Evolutionary conservation across 2,113 vertebrate genomes (phyloP), one percentile per base, ranked within the genome.

Genomic region (Ctenodactylus gundi): DNA sequence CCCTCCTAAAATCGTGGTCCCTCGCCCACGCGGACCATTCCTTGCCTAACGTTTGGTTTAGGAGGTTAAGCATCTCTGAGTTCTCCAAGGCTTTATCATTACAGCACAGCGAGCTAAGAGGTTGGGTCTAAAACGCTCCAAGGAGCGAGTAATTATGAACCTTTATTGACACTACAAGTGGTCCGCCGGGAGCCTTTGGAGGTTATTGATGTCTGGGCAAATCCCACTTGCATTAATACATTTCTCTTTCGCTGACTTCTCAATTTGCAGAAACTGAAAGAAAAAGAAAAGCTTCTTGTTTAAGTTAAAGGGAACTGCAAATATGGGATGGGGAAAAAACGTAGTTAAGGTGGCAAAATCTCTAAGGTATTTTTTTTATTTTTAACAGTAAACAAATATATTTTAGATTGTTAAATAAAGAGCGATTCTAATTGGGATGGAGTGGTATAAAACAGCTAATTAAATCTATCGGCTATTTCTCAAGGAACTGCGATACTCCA

Each of bases 161-260:
- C 17, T 95, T 96, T 96, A 97, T 92, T 92, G 95, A 97, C 91
- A 88, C 76, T 93, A 41, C 90, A 97, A 96, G 91, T 85, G 93
- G 91, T 81, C 94, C 36, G 0, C 46, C 0, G 90, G 92, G 96
- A 97, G 91, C 57, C 77, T 95, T 96, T 96, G 20, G 2, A 87
- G 67, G 94, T 94, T 94, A 97, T 96, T 96, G 96, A 97, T 83
- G 76, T 81, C 85, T 94, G 60, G 53, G 73, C 90, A 97, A 96
- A 90, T 95, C 72, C 58, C 2, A 0, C 87, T 78, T 85, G 36
- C 86, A 58, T 93, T 94, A 95, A 87, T 88, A 72, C 76, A 41
- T 93, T 93, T 77, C 67, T 93, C 23, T 90, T 94, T 75, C 60
- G 60, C 55, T 70, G 81, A 68, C 67, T 96, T 86, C 87, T 84